Conservation (phyloP, 1,140 invertebrate species). For the Diabrotica virgifera region DNA sequence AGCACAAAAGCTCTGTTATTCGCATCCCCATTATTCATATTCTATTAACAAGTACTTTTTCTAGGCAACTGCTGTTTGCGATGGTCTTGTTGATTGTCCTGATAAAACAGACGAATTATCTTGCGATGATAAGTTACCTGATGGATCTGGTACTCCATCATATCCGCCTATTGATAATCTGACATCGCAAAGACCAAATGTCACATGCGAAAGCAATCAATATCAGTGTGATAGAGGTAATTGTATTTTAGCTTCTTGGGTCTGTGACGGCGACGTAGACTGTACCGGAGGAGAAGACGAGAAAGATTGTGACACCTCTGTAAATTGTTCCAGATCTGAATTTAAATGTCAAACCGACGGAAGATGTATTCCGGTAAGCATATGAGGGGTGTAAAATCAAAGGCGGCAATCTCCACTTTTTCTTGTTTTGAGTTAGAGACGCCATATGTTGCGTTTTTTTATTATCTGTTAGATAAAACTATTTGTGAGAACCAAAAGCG, state of each 20-base stretch:
- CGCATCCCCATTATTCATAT: no score
- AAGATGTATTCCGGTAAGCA: slow-evolving; percentile 61
- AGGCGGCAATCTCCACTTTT: no score
- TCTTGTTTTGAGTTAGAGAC: no score
- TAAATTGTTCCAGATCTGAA: slow-evolving; percentile 51
- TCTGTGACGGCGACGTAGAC: slow-evolving; percentile 59
- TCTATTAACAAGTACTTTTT: neutral
- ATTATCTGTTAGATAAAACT: no score
- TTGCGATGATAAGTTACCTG: slow-evolving; percentile 48
- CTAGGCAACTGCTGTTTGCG: slow-evolving; percentile 55
- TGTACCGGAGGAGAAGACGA: slow-evolving; percentile 62
- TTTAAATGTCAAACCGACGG: slow-evolving; percentile 70
- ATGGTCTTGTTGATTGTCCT: slow-evolving; percentile 69
- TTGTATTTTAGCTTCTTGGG: slow-evolving; percentile 56
- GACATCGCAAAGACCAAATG: no score
- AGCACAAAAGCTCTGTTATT: no score
- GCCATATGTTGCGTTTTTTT: no score
- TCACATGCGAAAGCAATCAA: slow-evolving; percentile 55
- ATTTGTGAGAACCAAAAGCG: no score
- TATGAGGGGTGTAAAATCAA: no score
- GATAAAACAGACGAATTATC: slow-evolving; percentile 69
- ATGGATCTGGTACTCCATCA: slow-evolving; percentile 45
- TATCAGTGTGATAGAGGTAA: slow-evolving; percentile 60
- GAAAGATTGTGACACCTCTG: slow-evolving; percentile 37
- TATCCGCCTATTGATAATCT: no score